phyloP scores from a whole-genome alignment of 2,888 invertebrate genomes.

The Caradrina kadenii region DNA sequence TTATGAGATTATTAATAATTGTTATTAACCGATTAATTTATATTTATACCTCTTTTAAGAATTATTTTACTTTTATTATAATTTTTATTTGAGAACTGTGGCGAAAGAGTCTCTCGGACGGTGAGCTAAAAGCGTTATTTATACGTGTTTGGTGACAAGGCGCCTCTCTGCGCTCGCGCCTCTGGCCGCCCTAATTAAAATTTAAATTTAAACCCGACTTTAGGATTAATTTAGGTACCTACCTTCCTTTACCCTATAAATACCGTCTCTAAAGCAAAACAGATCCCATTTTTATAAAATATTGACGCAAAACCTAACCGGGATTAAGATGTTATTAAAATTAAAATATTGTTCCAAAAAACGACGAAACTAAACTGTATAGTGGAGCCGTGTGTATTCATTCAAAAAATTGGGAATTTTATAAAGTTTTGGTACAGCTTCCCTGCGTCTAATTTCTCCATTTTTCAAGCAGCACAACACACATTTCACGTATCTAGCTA shows the following conservation, averaged over 20 bases:
- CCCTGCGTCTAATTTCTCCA: too few species aligned
- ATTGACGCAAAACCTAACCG: slow-evolving; percentile 27
- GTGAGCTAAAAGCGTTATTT: slow-evolving; percentile 80
- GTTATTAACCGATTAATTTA: slow-evolving; percentile 27
- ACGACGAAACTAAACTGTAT: not conserved
- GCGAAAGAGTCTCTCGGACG: slow-evolving; percentile 59
- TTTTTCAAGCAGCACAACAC: too few species aligned
- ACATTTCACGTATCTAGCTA: too few species aligned
- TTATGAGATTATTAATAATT: slow-evolving; percentile 39
- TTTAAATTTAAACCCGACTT: slow-evolving; percentile 81
- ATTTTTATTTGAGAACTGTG: slow-evolving; percentile 62
- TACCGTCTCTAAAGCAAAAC: slow-evolving; percentile 46
- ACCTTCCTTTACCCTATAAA: slow-evolving; percentile 64
- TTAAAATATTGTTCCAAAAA: slow-evolving; percentile 8
- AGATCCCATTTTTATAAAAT: slow-evolving; percentile 39
- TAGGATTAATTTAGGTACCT: slow-evolving; percentile 67
- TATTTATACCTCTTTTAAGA: slow-evolving; percentile 36
- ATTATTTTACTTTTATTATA: slow-evolving; percentile 49
- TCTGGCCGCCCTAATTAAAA: slow-evolving; percentile 82
- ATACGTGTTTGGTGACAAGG: slow-evolving; percentile 80
- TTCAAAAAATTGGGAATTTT: not conserved
- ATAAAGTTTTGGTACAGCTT: too few species aligned
- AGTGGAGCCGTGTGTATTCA: not conserved
- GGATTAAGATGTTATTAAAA: slow-evolving; percentile 15
- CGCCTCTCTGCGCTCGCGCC: slow-evolving; percentile 73